Evolutionary conservation across 2,888 invertebrate species (phyloP).

Genomic region (Graphium colonna): DNA sequence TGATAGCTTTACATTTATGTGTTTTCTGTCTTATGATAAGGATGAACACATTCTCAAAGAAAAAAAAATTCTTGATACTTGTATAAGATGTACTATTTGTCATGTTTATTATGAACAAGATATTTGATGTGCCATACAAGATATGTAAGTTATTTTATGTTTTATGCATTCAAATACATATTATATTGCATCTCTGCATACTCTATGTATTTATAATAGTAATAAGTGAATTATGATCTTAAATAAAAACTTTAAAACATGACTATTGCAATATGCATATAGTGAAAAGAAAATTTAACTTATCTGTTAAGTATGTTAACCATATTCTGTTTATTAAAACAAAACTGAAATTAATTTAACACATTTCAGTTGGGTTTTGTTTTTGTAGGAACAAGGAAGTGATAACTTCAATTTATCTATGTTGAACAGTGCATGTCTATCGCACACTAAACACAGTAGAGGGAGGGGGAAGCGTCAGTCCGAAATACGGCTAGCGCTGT

Average conservation of each 20-base stretch:
- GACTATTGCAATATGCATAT: background rate
- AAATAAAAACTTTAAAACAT: no score
- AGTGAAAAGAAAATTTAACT: background rate
- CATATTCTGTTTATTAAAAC: background rate
- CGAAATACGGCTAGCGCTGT: no score
- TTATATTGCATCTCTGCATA: background rate
- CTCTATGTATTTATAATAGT: background rate
- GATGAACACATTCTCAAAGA: no score
- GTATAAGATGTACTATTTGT: background rate
- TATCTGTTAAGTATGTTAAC: no score
- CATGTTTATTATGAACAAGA: background rate
- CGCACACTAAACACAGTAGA: no score
- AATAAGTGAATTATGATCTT: no score
- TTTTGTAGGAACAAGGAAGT: background rate
- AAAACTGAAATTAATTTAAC: background rate
- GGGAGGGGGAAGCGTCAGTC: no score
- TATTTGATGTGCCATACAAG: background rate
- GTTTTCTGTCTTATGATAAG: no score
- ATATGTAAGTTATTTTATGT: background rate
- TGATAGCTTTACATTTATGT: no score
- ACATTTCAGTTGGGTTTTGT: background rate
- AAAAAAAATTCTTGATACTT: no score
- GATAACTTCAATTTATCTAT: background rate
- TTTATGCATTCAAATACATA: background rate
- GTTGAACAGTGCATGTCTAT: background rate